Base-by-base conservation (phyloP, 2,797 vertebrate genomes). In the Phoebastria nigripes region DNA sequence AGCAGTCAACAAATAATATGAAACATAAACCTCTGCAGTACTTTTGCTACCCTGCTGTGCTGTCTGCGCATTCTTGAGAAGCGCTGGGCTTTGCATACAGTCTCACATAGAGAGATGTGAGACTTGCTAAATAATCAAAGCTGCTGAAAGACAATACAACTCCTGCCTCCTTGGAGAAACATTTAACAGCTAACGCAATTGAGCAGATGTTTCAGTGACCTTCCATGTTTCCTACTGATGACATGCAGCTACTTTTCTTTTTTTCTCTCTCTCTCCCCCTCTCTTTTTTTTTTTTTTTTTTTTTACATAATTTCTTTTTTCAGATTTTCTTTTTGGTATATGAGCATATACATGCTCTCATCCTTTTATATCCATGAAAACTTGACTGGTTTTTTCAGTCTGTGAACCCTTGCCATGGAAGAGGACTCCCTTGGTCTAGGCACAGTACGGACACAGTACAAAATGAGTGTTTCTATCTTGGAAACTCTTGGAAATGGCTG, bases 131-230 rank as follows among this genome's bases (percentile, higher is more conserved):
- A 91, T 94, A 96, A 94, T 97, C 96, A 97, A 93, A 96, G 94
- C 96, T 97, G 93, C 92, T 95, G 92, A 90, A 96, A 97, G 94
- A 97, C 96, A 97, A 92, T 96, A 82, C 73, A 88, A 4, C 47
- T 83, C 58, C 89, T 96, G 96, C 94, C 94, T 96, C 90, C 90
- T 73, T 55, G 83, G 82, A 97, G 94, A 80, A 84, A 80, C 76
- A 35, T 92, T 96, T 93, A 96, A 93, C 65, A 96, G 94, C 91
- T 96, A 97, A 95, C 21, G 2, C 90, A 94, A 77, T 20, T 56
- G 92, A 97, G 96, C 97, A 97, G 97, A 97, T 98, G 97, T 97
- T 94, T 95, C 15, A 2, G 70, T 89, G 83, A 89, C 87, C 96
- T 97, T 96, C 95, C 77, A 46, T 87, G 83, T 96, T 97, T 96